Evolutionary conservation across 1,140 invertebrate genomes (phyloP).

Genomic region (Epicauta chinensis): DNA sequence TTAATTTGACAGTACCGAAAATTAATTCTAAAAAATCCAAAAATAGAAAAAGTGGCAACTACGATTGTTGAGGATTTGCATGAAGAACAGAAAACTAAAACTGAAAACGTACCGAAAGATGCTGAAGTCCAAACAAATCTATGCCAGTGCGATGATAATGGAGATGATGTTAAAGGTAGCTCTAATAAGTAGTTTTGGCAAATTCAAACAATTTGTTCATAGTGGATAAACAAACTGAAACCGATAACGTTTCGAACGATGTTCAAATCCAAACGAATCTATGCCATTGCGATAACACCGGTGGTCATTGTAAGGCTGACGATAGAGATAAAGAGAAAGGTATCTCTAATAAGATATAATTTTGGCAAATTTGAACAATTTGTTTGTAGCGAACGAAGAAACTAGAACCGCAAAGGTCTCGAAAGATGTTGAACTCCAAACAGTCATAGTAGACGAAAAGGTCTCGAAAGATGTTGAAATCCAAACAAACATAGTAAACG

Average conservation of each 20-base stretch:
- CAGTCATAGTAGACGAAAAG: too few relatives aligned
- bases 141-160: conserved; percentile 9
- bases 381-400: background rate
- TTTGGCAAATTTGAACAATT: background rate
- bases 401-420: background rate
- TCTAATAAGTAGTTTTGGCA: background rate
- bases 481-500: too few relatives aligned
- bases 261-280: conserved; percentile 7
- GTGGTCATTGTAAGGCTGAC: too few relatives aligned
- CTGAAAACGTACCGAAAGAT: background rate
- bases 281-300: conserved; percentile 12
- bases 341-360: background rate
- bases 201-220: background rate
- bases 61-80: conserved; percentile 16
- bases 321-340: conserved; percentile 3
- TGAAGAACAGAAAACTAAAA: conserved; percentile 12
- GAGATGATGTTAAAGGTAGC: conserved; percentile 4
- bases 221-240: background rate
- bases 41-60: background rate
- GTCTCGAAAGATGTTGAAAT: too few relatives aligned
- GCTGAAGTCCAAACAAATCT: conserved; percentile 8
- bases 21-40: conserved; percentile 17
- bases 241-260: background rate
- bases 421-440: conserved; percentile 6
- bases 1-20: conserved; percentile 15